A percentile compares a stretch with the other conserved stretches of the same genome.
Conservation (phyloP, 2,888 invertebrate genomes). For the Hypselothyrea guttata region DNA sequence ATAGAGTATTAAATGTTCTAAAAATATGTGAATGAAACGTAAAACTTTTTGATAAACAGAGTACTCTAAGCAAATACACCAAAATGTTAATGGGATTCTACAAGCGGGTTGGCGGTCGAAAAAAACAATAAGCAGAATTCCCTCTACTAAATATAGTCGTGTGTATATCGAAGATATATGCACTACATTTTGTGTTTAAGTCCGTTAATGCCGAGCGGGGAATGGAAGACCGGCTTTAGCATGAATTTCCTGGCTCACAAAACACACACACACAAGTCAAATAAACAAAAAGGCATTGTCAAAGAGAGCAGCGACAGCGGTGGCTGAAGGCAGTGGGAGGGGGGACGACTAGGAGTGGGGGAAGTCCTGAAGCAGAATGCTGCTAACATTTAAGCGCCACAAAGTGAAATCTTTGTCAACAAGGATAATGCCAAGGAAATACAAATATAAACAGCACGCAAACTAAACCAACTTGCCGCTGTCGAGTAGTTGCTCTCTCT, state of each 20-base stretch:
- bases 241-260: slow-evolving; percentile 40
- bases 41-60: too few species aligned
- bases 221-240: slow-evolving; percentile 40
- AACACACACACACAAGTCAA: slow-evolving; percentile 59
- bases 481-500: slow-evolving; percentile 50
- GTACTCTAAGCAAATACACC: too few species aligned
- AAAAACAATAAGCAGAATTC: too few species aligned
- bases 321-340: neutral
- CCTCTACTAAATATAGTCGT: too few species aligned
- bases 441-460: slow-evolving; percentile 79
- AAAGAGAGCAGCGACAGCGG: slow-evolving; percentile 64
- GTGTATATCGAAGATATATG: too few species aligned
- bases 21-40: too few species aligned
- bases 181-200: slow-evolving; percentile 23
- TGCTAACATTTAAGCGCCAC: slow-evolving; percentile 79
- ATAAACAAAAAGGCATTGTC: slow-evolving; percentile 67
- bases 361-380: slow-evolving; percentile 66
- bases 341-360: slow-evolving; percentile 19
- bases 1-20: too few species aligned
- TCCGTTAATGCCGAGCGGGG: slow-evolving; percentile 30
- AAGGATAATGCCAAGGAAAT: slow-evolving; percentile 79
- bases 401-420: slow-evolving; percentile 80
- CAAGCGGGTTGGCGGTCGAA: too few species aligned
- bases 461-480: slow-evolving; percentile 70
- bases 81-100: too few species aligned